Evolutionary conservation across 2,797 vertebrate genomes (phyloP).

Genomic region (Enteromius trimaculatus): DNA sequence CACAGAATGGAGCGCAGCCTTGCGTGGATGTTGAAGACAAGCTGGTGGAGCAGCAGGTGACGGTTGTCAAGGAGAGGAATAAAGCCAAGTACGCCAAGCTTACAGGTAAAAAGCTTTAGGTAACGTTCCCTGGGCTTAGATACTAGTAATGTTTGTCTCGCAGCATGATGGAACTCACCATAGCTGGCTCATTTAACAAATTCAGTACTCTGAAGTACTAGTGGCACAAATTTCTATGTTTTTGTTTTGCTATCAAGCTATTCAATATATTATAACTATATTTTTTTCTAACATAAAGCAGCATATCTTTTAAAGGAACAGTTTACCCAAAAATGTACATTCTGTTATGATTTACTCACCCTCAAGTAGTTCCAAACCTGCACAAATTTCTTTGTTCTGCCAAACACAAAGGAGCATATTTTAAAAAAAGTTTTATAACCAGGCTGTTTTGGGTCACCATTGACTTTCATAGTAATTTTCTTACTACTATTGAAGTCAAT

Average conservation of each 20-base stretch:
- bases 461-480: too few species aligned
- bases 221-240: not conserved
- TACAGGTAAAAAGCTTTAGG: slow-evolving; percentile 79
- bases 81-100: slow-evolving; percentile 87
- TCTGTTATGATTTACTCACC: too few species aligned
- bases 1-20: slow-evolving; percentile 88
- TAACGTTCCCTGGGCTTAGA: not conserved
- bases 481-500: too few species aligned
- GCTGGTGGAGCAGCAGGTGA: slow-evolving; percentile 86
- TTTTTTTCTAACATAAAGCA: not conserved
- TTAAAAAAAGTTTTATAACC: too few species aligned
- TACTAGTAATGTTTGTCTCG: not conserved
- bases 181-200: not conserved
- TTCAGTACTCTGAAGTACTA: not conserved
- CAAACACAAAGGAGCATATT: too few species aligned
- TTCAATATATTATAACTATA: not conserved
- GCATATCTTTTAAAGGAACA: not conserved
- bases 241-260: not conserved
- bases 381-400: too few species aligned
- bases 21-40: slow-evolving; percentile 93
- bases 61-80: slow-evolving; percentile 85
- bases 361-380: too few species aligned
- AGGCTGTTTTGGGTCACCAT: too few species aligned
- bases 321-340: too few species aligned
- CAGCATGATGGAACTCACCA: not conserved